Percentiles rank a stretch among this genome's conserved stretches.
These are phyloP conservation scores for Ormyrus labotus DNA, from an alignment of 2,888 invertebrate genomes.

Conservation along the genomic window DNA sequence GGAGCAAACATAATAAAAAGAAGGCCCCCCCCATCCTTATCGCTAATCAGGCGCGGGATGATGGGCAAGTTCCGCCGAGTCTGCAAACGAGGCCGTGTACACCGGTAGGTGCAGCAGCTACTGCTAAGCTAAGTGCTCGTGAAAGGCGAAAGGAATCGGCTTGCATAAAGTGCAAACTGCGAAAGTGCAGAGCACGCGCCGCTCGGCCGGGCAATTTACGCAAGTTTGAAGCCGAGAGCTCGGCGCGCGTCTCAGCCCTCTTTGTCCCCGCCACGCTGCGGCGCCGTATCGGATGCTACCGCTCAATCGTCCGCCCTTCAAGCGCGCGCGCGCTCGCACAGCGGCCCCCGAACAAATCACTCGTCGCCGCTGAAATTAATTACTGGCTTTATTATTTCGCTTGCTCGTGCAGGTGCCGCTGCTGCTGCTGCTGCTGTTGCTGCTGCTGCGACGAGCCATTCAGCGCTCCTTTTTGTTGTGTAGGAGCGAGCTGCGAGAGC, in stretches of 20 bases:
- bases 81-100: not conserved
- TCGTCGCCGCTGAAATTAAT: conserved; percentile 46
- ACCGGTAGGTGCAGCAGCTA: not conserved
- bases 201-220: conserved; percentile 41
- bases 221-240: conserved; percentile 37
- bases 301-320: no score
- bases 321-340: not conserved
- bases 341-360: conserved; percentile 38
- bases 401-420: not conserved
- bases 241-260: no score
- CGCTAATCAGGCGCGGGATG: conserved; percentile 23
- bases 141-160: conserved; percentile 44
- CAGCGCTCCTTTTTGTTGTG: conserved; percentile 12
- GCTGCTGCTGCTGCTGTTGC: no score
- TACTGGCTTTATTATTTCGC: conserved; percentile 44
- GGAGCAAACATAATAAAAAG: not conserved
- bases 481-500: not conserved
- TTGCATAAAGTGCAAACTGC: conserved; percentile 52
- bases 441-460: not conserved
- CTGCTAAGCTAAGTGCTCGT: conserved; percentile 21
- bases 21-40: not conserved
- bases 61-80: not conserved
- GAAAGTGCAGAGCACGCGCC: conserved; percentile 33
- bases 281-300: no score
- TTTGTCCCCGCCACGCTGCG: no score